Percentiles rank a stretch among this genome's conserved stretches.
These are phyloP conservation scores for Alfaro cultratus DNA, from an alignment of 2,797 vertebrate species.

Conservation along the genomic window DNA sequence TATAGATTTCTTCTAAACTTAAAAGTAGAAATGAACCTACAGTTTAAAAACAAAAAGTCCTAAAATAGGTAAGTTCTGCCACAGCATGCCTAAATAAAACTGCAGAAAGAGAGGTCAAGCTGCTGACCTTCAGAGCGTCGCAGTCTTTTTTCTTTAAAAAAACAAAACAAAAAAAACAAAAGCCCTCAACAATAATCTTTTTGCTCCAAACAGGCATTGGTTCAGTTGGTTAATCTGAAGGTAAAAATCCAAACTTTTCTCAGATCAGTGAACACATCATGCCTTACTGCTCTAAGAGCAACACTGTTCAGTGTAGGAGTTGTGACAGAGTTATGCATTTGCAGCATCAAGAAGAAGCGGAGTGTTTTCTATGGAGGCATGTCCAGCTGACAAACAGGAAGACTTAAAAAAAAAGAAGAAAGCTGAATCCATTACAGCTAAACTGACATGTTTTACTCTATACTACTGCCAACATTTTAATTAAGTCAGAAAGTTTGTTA, in stretches of 20 bases:
- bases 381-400: neutral
- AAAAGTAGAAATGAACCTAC: neutral
- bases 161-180: too few species aligned
- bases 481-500: too few species aligned
- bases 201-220: neutral
- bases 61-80: neutral
- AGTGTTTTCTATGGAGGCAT: neutral
- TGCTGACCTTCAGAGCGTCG: too few species aligned
- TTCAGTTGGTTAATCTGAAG: neutral
- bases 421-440: neutral
- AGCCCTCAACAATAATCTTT: too few species aligned
- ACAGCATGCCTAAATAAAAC: neutral
- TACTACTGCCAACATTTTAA: too few species aligned
- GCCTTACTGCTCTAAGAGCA: neutral
- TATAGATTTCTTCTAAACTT: neutral
- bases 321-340: neutral
- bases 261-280: neutral
- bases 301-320: neutral
- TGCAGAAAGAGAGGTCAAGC: neutral
- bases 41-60: neutral
- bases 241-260: neutral
- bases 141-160: too few species aligned
- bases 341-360: neutral
- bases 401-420: neutral
- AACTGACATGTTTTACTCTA: neutral